Percentiles rank a stretch among this genome's conserved stretches.
Conservation (phyloP, 1,140 invertebrate species). For the Brachionus asplanchnoidis region DNA sequence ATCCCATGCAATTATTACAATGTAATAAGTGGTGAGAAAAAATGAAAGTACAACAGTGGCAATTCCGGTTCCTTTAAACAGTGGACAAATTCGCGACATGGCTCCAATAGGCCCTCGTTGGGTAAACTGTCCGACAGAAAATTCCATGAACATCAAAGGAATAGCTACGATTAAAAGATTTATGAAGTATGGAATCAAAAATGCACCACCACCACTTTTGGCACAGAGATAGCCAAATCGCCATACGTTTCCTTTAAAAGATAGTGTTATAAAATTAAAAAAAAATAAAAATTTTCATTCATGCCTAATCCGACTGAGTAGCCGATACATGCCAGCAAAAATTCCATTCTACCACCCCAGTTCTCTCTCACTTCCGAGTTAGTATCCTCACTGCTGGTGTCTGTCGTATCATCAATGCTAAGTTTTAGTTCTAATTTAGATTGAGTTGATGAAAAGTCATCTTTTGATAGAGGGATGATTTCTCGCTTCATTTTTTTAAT, state of each 20-base stretch:
- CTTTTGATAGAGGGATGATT: background rate
- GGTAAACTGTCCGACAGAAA: slow-evolving; percentile 72
- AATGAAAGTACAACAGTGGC: slow-evolving; percentile 72
- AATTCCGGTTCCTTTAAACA: slow-evolving; percentile 50
- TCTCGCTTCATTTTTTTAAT: slow-evolving; percentile 21
- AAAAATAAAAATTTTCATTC: background rate
- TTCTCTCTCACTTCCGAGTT: slow-evolving; percentile 46
- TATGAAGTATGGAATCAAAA: slow-evolving; percentile 89
- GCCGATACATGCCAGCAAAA: slow-evolving; percentile 42
- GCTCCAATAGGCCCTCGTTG: slow-evolving; percentile 29
- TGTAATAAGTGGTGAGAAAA: slow-evolving; percentile 76
- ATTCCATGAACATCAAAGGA: slow-evolving; percentile 84
- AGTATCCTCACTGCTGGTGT: background rate
- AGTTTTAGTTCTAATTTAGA: slow-evolving; percentile 14
- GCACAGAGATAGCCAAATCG: slow-evolving; percentile 79
- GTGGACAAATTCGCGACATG: slow-evolving; percentile 10
- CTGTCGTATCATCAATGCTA: background rate
- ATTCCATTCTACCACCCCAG: slow-evolving; percentile 42
- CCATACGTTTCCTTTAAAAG: slow-evolving; percentile 38
- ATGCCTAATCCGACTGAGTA: slow-evolving; percentile 43
- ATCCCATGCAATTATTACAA: slow-evolving; percentile 79
- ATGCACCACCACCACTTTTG: slow-evolving; percentile 87
- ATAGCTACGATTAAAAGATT: slow-evolving; percentile 88
- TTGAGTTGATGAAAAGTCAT: background rate
- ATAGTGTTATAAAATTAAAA: background rate